These are phyloP conservation scores for Trachelus iudaicus DNA, from an alignment of 2,888 invertebrate species.

Conservation along the genomic window DNA sequence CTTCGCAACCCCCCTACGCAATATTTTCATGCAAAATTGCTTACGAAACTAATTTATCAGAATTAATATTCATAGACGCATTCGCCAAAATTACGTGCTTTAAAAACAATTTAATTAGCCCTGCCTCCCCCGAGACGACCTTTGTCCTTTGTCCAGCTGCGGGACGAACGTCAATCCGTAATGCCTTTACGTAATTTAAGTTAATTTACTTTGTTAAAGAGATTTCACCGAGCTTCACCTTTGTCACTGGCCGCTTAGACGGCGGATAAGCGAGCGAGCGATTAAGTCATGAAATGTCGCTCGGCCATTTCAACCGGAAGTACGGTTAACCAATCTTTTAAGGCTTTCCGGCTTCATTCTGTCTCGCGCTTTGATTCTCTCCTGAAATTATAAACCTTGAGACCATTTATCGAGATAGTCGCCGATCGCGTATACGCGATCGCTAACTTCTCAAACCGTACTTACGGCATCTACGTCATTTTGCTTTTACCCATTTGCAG, in stretches of 20 bases:
- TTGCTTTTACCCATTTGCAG: not conserved
- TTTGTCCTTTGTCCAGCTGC: not conserved
- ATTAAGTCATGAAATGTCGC: not conserved
- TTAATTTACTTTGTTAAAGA: not conserved
- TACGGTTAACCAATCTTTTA: not conserved
- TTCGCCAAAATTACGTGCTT: constrained; percentile 24
- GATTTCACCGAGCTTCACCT: not conserved
- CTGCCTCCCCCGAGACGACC: constrained; percentile 4
- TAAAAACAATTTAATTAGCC: constrained; percentile 21
- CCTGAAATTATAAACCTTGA: not conserved
- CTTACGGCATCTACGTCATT: not conserved
- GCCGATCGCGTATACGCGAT: not conserved
- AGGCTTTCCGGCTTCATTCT: not conserved
- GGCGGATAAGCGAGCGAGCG: not conserved
- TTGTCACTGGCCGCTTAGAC: not conserved
- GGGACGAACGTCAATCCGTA: not conserved
- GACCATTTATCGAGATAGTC: not conserved
- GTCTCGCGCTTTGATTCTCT: not conserved
- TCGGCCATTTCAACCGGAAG: too few species aligned
- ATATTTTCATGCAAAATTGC: constrained; percentile 37
- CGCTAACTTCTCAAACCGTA: not conserved
- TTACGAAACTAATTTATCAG: constrained; percentile 42
- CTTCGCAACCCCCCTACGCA: constrained; percentile 10
- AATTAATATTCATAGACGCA: constrained; percentile 45
- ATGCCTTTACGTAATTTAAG: not conserved